Base-by-base conservation (phyloP, 2,797 vertebrate genomes). In the Rhadinocentrus ornatus region DNA sequence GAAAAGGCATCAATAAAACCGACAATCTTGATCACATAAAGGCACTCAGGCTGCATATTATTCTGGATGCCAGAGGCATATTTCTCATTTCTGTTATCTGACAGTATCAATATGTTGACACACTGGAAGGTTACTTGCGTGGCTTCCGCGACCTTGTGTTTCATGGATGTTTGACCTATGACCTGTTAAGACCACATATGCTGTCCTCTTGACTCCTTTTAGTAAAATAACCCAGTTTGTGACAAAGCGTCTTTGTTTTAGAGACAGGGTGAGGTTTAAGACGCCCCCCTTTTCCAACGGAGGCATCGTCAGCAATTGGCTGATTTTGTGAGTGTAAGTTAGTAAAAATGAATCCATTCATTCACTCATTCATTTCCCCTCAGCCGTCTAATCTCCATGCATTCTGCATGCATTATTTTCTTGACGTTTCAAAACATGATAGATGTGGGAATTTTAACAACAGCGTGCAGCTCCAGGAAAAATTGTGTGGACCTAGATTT, bases 71-170 rank as follows among this genome's bases (percentile, higher is more conserved):
- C 72, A 76, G 56, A 69, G 62, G 70, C 67, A 55, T 75, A 75
- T 86, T 88, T 87, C 69, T 82, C 62, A 69, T 73, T 71, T 79
- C 64, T 77, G 83, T 82, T 94, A 94, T 94, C 91, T 95, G 96
- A 95, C 95, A 94, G 95, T 93, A 95, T 95, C 96, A 96, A 92
- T 95, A 95, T 94, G 94, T 94, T 95, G 93, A 95, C 94, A 94
- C 93, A 90, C 94, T 95, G 93, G 93, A 88, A 92, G 89, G 92
- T 92, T 93, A 90, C 89, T 95, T 86, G 84, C 84, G 95, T 95
- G 94, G 94, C 93, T 93, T 86, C 77, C 81, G 71, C 93, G 92
- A 94, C 94, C 94, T 92, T 91, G 93, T 91, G 93, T 94, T 96
- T 95, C 93, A 96, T 94, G 94, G 93, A 92, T 94, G 88, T 93